phyloP scores from a whole-genome alignment of 2,888 invertebrate species.

The Amphipoea oculea region DNA sequence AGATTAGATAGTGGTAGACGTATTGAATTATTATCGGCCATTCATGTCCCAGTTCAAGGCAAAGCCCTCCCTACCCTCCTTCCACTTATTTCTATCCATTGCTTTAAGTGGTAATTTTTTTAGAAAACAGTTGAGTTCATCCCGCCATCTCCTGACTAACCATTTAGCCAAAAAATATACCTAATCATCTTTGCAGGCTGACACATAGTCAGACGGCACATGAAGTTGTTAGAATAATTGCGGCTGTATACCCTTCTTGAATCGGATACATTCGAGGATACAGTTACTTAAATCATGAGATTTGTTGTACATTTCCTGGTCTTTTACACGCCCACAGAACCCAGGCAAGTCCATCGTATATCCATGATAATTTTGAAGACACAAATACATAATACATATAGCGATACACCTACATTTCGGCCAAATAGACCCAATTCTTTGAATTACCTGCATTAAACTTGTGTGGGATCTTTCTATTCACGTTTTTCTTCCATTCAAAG shows the following conservation, averaged over 20 bases:
- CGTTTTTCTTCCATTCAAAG: not conserved
- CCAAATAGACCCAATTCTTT: conserved; percentile 33
- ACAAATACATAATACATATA: conserved; percentile 36
- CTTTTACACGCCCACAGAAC: conserved; percentile 7
- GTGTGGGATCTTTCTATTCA: conserved; percentile 31
- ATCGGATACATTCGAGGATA: no score
- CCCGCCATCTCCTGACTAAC: not conserved
- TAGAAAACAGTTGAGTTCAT: no score
- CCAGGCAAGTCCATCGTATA: not conserved
- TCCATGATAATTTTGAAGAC: conserved; percentile 27
- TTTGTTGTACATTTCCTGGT: not conserved
- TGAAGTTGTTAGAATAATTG: not conserved
- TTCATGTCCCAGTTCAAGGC: no score
- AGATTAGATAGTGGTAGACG: no score
- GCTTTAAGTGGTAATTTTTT: no score
- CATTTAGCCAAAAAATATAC: not conserved
- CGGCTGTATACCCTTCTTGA: not conserved
- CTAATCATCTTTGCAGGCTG: not conserved
- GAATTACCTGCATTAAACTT: conserved; percentile 11
- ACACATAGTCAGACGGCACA: not conserved
- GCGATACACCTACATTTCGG: conserved; percentile 19
- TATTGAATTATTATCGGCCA: no score
- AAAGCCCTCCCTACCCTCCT: no score
- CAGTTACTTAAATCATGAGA: no score
- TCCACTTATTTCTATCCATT: no score